Base-by-base conservation (phyloP, 2,797 vertebrate genomes). In the Botia almorhae region DNA sequence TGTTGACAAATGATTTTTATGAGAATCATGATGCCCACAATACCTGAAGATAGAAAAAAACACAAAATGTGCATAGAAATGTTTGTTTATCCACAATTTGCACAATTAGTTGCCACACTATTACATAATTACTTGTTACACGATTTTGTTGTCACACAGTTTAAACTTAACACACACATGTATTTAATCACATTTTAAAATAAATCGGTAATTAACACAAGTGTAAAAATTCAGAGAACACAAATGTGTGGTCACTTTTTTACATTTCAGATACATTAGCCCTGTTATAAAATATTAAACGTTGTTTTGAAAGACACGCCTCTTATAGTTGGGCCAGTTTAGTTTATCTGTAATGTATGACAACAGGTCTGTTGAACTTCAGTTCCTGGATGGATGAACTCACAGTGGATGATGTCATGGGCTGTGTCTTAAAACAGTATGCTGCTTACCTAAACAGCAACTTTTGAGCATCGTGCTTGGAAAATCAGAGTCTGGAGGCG, bases 331-430 rank as follows among this genome's bases (percentile, higher is more conserved):
- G 10, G n/a, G 33, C 14, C 46, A 46, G 60, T 72, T 71, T 14
- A 55, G 48, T 73, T 74, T 67, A 74, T 80, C 63, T 58, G 61
- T 58, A 58, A 67, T 65, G 29, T 36, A n/a, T 67, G 33, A 80
- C 60, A 48, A 64, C 58, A 80, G 61, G 60, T 80, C 70, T 58
- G 78, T 39, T 50, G 78, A 67, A 80, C 70, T 72, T 80, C 13
- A 55, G 19, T 51, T 80, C 60, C 43, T 69, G 58, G 29, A 29
- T 79, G 33, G 33, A 21, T 56, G 48, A 36, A 4, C 23, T 80
- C 61, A 48, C 48, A 29, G 60, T 13, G 7, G 48, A 68, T 80
- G 70, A 80, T 48, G 78, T 80, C 70, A 80, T 67, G 7, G 17
- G 0, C 61, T 29, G 6, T 36, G 61, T 74, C 19, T 55, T 21